Evolutionary conservation across 2,797 vertebrate genomes (phyloP).

Genomic region (Spheniscus humboldti): DNA sequence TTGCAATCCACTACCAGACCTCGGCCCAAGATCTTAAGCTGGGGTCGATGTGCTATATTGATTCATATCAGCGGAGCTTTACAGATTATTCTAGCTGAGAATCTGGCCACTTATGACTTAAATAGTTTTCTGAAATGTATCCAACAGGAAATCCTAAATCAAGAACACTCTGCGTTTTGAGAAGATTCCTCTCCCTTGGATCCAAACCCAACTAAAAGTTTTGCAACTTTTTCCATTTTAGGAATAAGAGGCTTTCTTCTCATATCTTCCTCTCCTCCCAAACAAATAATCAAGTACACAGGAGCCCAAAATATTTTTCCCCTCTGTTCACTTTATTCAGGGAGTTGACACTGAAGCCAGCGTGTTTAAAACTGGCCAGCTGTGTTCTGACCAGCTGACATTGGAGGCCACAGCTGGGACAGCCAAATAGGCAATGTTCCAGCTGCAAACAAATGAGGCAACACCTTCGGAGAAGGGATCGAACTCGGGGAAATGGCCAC

Average conservation of each 20-base stretch:
- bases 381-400: conserved; percentile 40
- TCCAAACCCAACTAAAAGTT: conserved; percentile 34
- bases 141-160: conserved; percentile 68
- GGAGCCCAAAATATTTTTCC: conserved; percentile 27
- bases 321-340: background rate
- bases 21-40: background rate
- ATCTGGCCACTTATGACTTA: conserved; percentile 41
- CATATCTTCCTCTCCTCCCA: conserved; percentile 23
- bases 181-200: conserved; percentile 15
- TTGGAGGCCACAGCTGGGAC: conserved; percentile 39
- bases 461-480: conserved; percentile 29
- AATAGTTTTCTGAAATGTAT: conserved; percentile 18
- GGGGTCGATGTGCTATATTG: background rate
- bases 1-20: background rate
- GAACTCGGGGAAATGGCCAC: background rate
- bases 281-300: conserved; percentile 55
- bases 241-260: conserved; percentile 48
- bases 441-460: conserved; percentile 45
- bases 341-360: background rate
- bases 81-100: conserved; percentile 17
- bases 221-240: conserved; percentile 61
- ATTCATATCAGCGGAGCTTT: background rate
- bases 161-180: conserved; percentile 53
- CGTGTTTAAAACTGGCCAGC: conserved; percentile 4
- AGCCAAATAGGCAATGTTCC: background rate